Conservation (phyloP, 2,113 vertebrate species). For the Pampusana beccarii region DNA sequence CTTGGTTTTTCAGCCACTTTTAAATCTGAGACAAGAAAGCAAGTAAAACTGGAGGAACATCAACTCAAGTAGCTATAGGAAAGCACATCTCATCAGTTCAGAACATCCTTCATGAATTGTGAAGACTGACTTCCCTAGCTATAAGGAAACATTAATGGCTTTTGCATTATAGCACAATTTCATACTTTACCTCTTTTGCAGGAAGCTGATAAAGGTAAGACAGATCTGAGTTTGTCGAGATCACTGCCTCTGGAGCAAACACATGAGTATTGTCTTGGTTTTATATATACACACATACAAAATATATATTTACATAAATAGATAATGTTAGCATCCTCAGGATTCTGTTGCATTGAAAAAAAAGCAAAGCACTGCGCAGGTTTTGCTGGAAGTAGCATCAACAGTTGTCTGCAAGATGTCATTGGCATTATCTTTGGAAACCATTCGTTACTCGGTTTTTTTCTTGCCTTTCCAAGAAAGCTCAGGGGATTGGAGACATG, state of each 20-base stretch:
- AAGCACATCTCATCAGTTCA: not conserved
- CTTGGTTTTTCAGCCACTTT: not conserved
- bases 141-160: not conserved
- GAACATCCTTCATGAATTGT: not conserved
- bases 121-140: not conserved
- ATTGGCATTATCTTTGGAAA: not conserved
- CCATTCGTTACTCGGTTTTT: not conserved
- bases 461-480: not conserved
- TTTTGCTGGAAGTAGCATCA: not conserved
- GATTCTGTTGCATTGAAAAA: not conserved
- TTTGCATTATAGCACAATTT: not conserved
- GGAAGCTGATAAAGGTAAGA: not conserved
- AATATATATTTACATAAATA: not conserved
- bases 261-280: not conserved
- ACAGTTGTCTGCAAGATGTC: not conserved
- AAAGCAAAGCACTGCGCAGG: not conserved
- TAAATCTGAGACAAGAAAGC: not conserved
- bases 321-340: not conserved
- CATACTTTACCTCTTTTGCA: not conserved
- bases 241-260: not conserved
- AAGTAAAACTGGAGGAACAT: not conserved
- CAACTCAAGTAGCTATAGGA: not conserved
- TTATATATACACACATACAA: not conserved
- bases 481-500: not conserved
- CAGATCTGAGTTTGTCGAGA: not conserved